Conservation (phyloP, 2,797 vertebrate genomes). For the Rhinichthys osculus region DNA sequence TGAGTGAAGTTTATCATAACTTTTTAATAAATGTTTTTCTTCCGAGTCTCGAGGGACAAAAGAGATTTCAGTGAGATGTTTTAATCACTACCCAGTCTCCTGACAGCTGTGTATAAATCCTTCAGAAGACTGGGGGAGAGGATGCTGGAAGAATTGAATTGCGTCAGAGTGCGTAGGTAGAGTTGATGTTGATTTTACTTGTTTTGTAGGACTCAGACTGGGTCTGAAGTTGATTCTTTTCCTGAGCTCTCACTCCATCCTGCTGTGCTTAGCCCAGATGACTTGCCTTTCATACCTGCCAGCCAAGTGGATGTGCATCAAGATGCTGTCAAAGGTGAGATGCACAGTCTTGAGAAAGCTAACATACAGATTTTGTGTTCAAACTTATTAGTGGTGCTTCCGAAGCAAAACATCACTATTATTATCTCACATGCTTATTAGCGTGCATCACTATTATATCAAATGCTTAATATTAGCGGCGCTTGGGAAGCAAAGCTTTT, state of each 20-base stretch:
- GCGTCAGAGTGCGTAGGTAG: conserved; percentile 34
- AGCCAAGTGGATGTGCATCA: conserved; percentile 87
- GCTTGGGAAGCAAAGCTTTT: neutral
- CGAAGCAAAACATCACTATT: neutral
- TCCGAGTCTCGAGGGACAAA: neutral
- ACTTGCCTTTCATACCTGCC: conserved; percentile 80
- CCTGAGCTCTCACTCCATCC: conserved; percentile 86
- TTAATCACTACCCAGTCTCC: conserved; percentile 71
- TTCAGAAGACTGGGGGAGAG: conserved; percentile 37
- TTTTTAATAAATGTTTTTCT: neutral
- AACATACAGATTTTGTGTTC: neutral
- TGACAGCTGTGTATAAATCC: conserved; percentile 52
- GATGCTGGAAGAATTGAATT: conserved; percentile 16
- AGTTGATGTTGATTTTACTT: neutral
- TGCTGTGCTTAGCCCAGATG: conserved; percentile 78
- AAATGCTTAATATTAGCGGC: neutral
- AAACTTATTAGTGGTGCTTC: neutral
- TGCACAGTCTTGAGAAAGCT: neutral
- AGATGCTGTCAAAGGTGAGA: conserved; percentile 79
- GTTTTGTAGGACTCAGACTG: conserved; percentile 83
- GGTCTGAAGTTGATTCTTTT: conserved; percentile 79
- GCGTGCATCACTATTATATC: neutral
- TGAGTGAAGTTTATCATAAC: conserved; percentile 75
- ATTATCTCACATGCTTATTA: neutral
- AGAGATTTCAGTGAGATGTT: conserved; percentile 58